Conservation (phyloP, 1,140 invertebrate species). For the Spodoptera frugiperda region DNA sequence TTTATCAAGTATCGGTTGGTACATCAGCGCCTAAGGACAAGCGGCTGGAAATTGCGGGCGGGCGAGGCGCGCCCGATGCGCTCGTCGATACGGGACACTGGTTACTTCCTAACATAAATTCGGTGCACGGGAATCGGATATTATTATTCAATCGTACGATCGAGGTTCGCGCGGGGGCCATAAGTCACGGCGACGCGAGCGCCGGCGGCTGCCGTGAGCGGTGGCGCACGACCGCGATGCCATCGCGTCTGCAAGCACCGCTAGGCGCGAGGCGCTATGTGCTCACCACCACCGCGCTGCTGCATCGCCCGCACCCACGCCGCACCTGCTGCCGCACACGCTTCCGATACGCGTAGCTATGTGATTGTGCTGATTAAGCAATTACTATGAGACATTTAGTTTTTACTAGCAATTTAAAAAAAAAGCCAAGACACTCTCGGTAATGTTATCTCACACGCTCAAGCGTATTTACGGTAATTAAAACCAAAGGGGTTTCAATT, state of each 20-base stretch:
- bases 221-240: slow-evolving; percentile 82
- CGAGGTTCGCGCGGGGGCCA: slow-evolving; percentile 81
- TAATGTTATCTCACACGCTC: too few species aligned
- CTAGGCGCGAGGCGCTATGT: slow-evolving; percentile 48
- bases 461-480: too few species aligned
- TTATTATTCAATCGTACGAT: slow-evolving; percentile 85
- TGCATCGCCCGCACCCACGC: slow-evolving; percentile 29
- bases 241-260: slow-evolving; percentile 69
- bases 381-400: neutral
- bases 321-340: slow-evolving; percentile 42
- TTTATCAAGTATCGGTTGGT: slow-evolving; percentile 71
- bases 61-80: slow-evolving; percentile 70
- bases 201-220: slow-evolving; percentile 81
- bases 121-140: slow-evolving; percentile 83
- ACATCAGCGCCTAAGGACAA: slow-evolving; percentile 70
- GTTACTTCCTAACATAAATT: slow-evolving; percentile 85
- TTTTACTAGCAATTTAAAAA: neutral
- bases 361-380: neutral
- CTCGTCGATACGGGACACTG: slow-evolving; percentile 78
- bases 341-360: slow-evolving; percentile 34
- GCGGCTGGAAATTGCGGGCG: slow-evolving; percentile 71
- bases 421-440: too few species aligned
- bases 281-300: slow-evolving; percentile 4
- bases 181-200: slow-evolving; percentile 83
- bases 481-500: too few species aligned